phyloP scores from a whole-genome alignment of 2,888 invertebrate species.

The Dastarcus helophoroides region DNA sequence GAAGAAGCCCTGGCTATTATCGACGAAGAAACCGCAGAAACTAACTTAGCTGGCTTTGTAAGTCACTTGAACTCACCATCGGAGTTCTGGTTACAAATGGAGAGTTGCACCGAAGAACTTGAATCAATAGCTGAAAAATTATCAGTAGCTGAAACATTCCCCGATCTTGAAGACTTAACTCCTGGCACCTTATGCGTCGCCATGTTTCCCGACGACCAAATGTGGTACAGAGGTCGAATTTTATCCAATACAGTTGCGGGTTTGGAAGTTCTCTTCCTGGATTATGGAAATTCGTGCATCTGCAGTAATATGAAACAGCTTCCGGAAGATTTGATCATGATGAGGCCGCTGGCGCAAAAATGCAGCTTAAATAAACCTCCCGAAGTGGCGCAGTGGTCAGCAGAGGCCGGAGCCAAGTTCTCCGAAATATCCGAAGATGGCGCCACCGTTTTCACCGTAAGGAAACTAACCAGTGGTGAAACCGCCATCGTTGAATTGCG shows the following conservation, averaged over 20 bases:
- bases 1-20: constrained; percentile 45
- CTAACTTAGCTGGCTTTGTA: constrained; percentile 50
- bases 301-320: constrained; percentile 48
- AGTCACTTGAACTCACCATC: constrained; percentile 55
- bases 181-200: constrained; percentile 54
- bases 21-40: constrained; percentile 38
- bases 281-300: constrained; percentile 57
- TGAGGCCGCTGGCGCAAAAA: constrained; percentile 51
- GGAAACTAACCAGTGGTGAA: constrained; percentile 54
- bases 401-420: constrained; percentile 53
- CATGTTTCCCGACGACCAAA: constrained; percentile 51
- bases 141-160: constrained; percentile 40
- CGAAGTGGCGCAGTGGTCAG: constrained; percentile 48
- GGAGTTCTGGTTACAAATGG: constrained; percentile 65
- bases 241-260: constrained; percentile 44
- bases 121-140: constrained; percentile 51
- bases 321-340: constrained; percentile 46
- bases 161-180: constrained; percentile 40
- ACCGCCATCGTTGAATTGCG: constrained; percentile 52
- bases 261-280: constrained; percentile 51
- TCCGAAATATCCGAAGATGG: constrained; percentile 56
- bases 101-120: constrained; percentile 46
- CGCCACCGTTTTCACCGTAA: constrained; percentile 55
- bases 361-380: constrained; percentile 45
- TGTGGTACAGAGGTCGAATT: constrained; percentile 56